Evolutionary conservation across 2,888 invertebrate species (phyloP).

Genomic region (Eremobia ochroleuca): DNA sequence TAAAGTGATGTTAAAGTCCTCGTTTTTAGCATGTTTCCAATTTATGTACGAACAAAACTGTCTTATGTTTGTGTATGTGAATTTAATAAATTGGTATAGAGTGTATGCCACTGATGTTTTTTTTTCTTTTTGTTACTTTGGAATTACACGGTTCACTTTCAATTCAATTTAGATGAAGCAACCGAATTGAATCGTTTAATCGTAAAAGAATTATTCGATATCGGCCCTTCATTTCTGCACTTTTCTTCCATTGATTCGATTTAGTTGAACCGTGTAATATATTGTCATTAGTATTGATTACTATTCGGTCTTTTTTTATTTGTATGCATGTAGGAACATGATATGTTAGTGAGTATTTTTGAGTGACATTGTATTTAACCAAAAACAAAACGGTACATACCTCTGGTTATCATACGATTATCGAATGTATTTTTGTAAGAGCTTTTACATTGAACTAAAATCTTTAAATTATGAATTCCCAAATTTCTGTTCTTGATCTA

Average conservation of each 20-base stretch:
- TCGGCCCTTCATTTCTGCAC: not conserved
- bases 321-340: constrained; percentile 59
- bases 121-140: constrained; percentile 26
- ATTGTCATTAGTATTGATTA: constrained; percentile 20
- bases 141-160: constrained; percentile 39
- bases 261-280: constrained; percentile 41
- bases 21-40: constrained; percentile 79
- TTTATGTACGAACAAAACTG: constrained; percentile 64
- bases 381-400: constrained; percentile 39
- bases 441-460: not conserved
- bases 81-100: constrained; percentile 57
- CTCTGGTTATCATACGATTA: constrained; percentile 26
- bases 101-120: constrained; percentile 51
- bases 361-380: constrained; percentile 37
- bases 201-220: not conserved
- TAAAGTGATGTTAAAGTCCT: constrained; percentile 83
- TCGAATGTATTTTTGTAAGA: constrained; percentile 1
- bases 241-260: constrained; percentile 5
- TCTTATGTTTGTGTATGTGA: constrained; percentile 70
- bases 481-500: not conserved
- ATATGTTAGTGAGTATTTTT: constrained; percentile 18
- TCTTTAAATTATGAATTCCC: not conserved
- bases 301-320: constrained; percentile 38
- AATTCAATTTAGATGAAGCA: not conserved
- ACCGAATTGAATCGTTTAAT: not conserved